phyloP scores from a whole-genome alignment of 2,888 invertebrate species.

The Pandemis corylana region DNA sequence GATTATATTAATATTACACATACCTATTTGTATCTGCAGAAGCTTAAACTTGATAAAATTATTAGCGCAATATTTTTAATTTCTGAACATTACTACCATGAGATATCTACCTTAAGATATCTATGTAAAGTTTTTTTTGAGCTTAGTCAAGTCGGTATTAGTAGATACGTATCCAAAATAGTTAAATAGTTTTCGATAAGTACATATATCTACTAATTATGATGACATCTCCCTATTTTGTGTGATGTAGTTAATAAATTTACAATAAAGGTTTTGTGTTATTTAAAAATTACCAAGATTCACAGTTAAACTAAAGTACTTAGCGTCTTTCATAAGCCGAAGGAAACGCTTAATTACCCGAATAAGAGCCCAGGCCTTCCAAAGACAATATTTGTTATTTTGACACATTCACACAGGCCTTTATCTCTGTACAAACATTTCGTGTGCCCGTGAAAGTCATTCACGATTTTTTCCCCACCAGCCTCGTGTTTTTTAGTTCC shows the following conservation, averaged over 20 bases:
- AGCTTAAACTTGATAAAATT: not conserved
- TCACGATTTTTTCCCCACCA: constrained; percentile 73
- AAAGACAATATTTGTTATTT: constrained; percentile 83
- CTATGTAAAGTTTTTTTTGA: not conserved
- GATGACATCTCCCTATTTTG: too few species aligned
- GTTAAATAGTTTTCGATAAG: too few species aligned
- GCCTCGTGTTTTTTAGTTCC: constrained; percentile 75
- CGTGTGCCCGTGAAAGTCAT: constrained; percentile 81
- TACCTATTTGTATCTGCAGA: not conserved
- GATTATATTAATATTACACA: not conserved
- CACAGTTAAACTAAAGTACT: constrained; percentile 24
- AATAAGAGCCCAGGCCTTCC: constrained; percentile 61
- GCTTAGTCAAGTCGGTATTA: too few species aligned
- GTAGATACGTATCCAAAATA: too few species aligned
- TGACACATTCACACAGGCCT: constrained; percentile 83
- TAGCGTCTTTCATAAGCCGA: constrained; percentile 24
- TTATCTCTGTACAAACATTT: constrained; percentile 80
- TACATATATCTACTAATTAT: too few species aligned
- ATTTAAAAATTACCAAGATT: not conserved
- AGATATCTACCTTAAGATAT: too few species aligned
- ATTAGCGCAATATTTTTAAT: not conserved
- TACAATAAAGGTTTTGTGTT: not conserved
- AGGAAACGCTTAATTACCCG: constrained; percentile 65
- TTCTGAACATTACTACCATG: not conserved
- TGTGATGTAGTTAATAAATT: too few species aligned